These are phyloP conservation scores for Thymelicus lineola DNA, from an alignment of 2,888 invertebrate species.

Conservation along the genomic window DNA sequence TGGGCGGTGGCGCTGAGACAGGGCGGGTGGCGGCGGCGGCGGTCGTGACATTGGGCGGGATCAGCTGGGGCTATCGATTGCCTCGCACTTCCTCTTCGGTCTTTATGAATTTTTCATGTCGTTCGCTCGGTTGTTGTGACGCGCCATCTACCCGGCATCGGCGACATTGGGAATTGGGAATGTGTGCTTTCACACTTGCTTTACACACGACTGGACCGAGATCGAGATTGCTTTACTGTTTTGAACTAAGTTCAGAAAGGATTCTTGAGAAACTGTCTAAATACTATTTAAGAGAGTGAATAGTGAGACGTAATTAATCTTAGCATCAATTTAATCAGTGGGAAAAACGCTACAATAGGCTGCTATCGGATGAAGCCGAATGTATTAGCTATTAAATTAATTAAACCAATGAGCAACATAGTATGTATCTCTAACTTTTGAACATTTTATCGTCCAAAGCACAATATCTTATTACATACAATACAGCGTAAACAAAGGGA, in stretches of 20 bases:
- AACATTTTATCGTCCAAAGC: background rate
- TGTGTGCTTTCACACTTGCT: background rate
- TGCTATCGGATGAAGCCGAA: no score
- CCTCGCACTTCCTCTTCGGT: slow-evolving; percentile 70
- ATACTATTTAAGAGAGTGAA: no score
- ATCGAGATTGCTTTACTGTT: no score
- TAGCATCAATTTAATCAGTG: no score
- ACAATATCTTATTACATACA: background rate
- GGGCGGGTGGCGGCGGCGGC: slow-evolving; percentile 44
- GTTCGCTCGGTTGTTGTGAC: slow-evolving; percentile 47
- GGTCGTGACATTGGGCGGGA: slow-evolving; percentile 82
- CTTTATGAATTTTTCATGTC: slow-evolving; percentile 78
- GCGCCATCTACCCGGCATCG: slow-evolving; percentile 35
- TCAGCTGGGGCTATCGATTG: slow-evolving; percentile 82
- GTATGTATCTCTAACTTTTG: no score
- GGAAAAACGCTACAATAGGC: no score
- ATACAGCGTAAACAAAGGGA: background rate
- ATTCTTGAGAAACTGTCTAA: no score
- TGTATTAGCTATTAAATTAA: no score
- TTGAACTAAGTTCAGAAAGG: no score
- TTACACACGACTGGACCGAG: no score
- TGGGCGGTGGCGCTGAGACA: slow-evolving; percentile 46
- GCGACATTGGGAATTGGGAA: background rate
- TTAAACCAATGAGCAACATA: no score
- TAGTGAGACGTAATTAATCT: no score